Conservation (phyloP, 2,888 invertebrate species). For the Notodonta dromedarius region DNA sequence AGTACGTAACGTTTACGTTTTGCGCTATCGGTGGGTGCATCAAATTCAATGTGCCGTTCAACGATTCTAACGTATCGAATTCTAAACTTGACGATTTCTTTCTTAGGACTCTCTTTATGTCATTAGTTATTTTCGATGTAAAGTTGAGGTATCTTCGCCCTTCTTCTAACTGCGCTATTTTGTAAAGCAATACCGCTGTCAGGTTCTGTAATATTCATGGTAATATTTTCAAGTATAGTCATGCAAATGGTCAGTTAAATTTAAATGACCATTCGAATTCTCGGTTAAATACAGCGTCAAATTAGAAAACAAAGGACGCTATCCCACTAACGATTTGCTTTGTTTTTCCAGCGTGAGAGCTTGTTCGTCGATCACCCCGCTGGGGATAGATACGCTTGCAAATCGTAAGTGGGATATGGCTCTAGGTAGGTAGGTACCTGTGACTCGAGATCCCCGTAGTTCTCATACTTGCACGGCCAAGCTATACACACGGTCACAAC, state of each 20-base stretch:
- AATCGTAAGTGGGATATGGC: too few species aligned
- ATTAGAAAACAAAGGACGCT: too few species aligned
- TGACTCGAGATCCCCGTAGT: conserved; percentile 49
- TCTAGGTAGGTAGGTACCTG: conserved; percentile 47
- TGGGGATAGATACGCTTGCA: too few species aligned
- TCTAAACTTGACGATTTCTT: conserved; percentile 54
- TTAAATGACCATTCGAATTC: too few species aligned
- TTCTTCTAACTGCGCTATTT: conserved; percentile 66
- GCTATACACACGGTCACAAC: conserved; percentile 60
- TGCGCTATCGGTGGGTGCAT: conserved; percentile 54
- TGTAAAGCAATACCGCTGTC: conserved; percentile 57
- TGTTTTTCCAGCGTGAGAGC: too few species aligned
- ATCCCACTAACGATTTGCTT: too few species aligned
- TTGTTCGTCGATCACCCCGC: too few species aligned
- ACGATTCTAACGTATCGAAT: conserved; percentile 48
- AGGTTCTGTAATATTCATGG: conserved; percentile 54
- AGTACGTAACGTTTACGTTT: conserved; percentile 49
- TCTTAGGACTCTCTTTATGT: conserved; percentile 64
- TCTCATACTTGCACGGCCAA: conserved; percentile 62
- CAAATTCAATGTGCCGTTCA: conserved; percentile 56
- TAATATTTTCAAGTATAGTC: not conserved
- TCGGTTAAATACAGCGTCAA: too few species aligned
- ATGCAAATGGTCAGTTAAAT: too few species aligned
- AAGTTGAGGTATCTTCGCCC: conserved; percentile 70
- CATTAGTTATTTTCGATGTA: conserved; percentile 67